phyloP scores from a whole-genome alignment of 1,140 invertebrate species.

The Zaprionus tsacasi region DNA sequence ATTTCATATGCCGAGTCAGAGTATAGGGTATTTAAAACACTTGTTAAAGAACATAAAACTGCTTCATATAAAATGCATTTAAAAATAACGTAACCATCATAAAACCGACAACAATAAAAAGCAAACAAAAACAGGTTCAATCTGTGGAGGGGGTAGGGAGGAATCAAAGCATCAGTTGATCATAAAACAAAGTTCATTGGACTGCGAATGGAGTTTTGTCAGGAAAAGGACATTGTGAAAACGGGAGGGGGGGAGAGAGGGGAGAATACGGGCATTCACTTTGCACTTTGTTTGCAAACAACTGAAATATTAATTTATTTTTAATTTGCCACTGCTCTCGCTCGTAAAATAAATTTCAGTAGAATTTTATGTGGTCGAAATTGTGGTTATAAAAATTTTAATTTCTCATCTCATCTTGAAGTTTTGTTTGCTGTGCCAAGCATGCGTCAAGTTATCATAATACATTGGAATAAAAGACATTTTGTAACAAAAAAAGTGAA shows the following conservation, averaged over 20 bases:
- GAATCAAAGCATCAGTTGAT: slow-evolving; percentile 30
- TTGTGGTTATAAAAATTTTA: slow-evolving; percentile 58
- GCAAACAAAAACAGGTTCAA: slow-evolving; percentile 46
- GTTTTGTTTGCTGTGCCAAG: too few relatives aligned
- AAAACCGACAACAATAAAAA: slow-evolving; percentile 30
- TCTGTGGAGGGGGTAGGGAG: not conserved
- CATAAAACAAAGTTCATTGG: slow-evolving; percentile 65
- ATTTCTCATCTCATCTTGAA: slow-evolving; percentile 30
- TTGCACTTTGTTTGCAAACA: slow-evolving; percentile 15
- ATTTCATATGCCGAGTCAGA: not conserved
- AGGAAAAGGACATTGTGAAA: not conserved
- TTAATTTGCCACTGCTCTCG: slow-evolving; percentile 49
- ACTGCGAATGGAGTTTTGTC: slow-evolving; percentile 26
- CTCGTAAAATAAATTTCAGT: slow-evolving; percentile 58
- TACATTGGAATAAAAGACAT: too few relatives aligned
- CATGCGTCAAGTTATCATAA: too few relatives aligned
- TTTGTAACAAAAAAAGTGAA: too few relatives aligned
- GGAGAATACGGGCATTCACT: not conserved
- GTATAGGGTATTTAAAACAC: slow-evolving; percentile 23
- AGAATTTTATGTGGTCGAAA: slow-evolving; percentile 8
- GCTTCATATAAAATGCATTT: slow-evolving; percentile 63
- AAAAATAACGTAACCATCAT: slow-evolving; percentile 54
- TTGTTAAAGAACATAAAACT: slow-evolving; percentile 38
- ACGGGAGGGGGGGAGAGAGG: not conserved
- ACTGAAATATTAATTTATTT: slow-evolving; percentile 76